These are phyloP conservation scores for Octodon degus DNA, from an alignment of 2,113 vertebrate genomes.

Conservation along the genomic window DNA sequence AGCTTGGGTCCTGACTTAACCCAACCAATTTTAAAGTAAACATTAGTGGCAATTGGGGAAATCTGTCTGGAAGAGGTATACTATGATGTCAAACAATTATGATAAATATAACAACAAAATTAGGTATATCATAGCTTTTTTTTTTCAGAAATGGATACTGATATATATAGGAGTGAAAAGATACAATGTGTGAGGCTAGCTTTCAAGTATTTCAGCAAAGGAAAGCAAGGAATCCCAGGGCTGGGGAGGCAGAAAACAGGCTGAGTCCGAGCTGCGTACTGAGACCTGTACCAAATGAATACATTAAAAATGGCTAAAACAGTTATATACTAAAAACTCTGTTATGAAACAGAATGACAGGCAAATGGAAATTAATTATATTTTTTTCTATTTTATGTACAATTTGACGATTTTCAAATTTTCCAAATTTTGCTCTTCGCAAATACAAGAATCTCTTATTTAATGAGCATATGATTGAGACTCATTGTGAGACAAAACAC, in stretches of 20 bases:
- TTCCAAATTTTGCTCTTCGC: not conserved
- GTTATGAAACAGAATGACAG: not conserved
- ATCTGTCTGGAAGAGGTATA: not conserved
- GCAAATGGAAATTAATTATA: not conserved
- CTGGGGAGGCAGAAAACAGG: no score
- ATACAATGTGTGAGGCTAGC: not conserved
- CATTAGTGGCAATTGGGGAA: not conserved
- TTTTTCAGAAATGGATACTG: not conserved
- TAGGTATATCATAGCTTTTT: not conserved
- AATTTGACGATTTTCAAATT: slow-evolving; percentile 43
- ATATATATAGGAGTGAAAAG: not conserved
- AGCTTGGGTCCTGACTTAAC: not conserved
- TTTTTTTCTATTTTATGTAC: not conserved
- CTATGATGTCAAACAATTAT: not conserved
- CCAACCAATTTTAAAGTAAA: not conserved
- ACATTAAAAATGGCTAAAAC: no score
- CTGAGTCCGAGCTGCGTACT: no score
- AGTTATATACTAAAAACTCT: not conserved
- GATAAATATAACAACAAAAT: not conserved
- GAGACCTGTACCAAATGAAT: no score
- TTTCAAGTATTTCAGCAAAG: slow-evolving; percentile 19
- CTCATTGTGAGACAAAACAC: slow-evolving; percentile 51
- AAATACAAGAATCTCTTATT: slow-evolving; percentile 26
- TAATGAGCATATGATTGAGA: slow-evolving; percentile 33
- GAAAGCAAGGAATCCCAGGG: not conserved